Conservation (phyloP, 2,113 vertebrate genomes). For the Micromys minutus region DNA sequence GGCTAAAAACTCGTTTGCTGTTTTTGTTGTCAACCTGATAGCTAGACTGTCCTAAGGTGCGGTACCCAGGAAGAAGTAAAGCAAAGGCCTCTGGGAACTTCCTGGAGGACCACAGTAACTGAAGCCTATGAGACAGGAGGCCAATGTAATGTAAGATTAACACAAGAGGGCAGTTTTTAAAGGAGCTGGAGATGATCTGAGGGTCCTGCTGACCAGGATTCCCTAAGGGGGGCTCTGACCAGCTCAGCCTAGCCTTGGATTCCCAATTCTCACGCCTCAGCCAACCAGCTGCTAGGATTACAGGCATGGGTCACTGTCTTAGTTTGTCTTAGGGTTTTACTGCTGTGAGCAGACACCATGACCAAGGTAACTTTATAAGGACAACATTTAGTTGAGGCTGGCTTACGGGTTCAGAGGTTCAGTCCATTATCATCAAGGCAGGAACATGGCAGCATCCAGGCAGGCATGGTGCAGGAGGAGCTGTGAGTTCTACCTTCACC, state of each 20-base stretch:
- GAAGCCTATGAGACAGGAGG: not conserved
- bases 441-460: no score
- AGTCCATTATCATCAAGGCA: no score
- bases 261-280: not conserved
- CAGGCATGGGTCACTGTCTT: not conserved
- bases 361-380: no score
- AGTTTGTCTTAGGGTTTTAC: no score
- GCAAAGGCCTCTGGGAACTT: not conserved
- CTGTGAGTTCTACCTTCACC: no score
- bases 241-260: not conserved
- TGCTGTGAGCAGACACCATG: no score
- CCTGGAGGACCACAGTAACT: not conserved
- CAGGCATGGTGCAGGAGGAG: no score
- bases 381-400: no score
- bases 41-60: not conserved
- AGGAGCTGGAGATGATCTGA: not conserved
- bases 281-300: not conserved
- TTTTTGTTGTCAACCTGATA: not conserved
- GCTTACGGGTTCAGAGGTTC: no score
- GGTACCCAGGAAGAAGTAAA: not conserved
- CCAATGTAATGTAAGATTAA: rapidly evolving
- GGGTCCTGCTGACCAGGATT: not conserved
- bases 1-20: not conserved
- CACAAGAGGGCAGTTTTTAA: rapidly evolving
- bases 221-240: rapidly evolving